A percentile compares a stretch with the other conserved stretches of the same genome.
phyloP scores from a whole-genome alignment of 2,113 vertebrate genomes.

The Protobothrops flavoviridis region DNA sequence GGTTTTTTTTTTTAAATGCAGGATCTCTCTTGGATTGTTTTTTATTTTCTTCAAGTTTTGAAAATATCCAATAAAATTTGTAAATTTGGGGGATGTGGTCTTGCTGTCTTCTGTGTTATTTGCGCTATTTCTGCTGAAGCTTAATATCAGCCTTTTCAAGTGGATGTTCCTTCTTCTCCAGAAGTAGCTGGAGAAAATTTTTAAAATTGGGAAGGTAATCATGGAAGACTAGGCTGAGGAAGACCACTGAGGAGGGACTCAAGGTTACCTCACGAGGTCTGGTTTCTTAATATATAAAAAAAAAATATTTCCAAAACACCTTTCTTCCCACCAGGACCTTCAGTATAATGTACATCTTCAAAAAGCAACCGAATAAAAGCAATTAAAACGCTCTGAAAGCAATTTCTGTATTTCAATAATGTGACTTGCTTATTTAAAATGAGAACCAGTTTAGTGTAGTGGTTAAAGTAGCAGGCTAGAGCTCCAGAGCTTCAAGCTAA shows the following conservation, averaged over 20 bases:
- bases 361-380: not conserved
- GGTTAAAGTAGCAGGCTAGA: not conserved
- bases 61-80: slow-evolving; percentile 13
- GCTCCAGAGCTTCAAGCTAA: no score
- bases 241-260: not conserved
- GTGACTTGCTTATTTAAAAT: not conserved
- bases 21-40: not conserved
- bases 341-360: not conserved
- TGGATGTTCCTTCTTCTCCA: not conserved
- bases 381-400: not conserved
- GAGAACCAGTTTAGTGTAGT: not conserved
- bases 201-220: not conserved
- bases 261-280: not conserved
- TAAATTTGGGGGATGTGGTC: not conserved
- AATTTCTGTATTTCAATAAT: not conserved
- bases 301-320: not conserved
- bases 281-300: not conserved
- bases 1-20: not conserved
- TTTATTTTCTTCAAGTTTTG: not conserved
- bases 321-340: not conserved
- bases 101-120: not conserved
- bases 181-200: not conserved
- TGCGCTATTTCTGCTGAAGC: not conserved
- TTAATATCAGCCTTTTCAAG: not conserved
- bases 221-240: not conserved